These are phyloP conservation scores for Nephrotoma guestfalica DNA, from an alignment of 2,888 invertebrate genomes.

Conservation along the genomic window DNA sequence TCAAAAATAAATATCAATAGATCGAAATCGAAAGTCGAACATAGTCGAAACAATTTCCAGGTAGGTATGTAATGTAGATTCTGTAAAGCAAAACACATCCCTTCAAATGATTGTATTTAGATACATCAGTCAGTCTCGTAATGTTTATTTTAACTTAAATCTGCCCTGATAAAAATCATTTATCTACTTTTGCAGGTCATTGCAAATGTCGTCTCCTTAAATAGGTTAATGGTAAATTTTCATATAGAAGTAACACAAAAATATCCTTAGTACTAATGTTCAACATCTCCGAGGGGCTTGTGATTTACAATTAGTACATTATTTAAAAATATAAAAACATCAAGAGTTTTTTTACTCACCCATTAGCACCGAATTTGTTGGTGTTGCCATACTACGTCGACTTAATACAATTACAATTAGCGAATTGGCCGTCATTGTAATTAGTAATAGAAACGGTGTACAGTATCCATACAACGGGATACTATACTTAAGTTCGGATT, in stretches of 20 bases:
- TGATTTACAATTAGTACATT: neutral
- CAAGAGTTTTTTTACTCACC: constrained; percentile 28
- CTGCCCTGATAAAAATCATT: too few relatives aligned
- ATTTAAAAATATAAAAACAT: too few relatives aligned
- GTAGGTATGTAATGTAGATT: too few relatives aligned
- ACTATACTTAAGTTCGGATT: constrained; percentile 26
- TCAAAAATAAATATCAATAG: too few relatives aligned
- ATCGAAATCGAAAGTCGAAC: too few relatives aligned
- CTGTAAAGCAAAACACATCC: too few relatives aligned
- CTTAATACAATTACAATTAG: constrained; percentile 81
- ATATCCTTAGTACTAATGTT: neutral
- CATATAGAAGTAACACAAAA: neutral
- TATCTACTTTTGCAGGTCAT: too few relatives aligned
- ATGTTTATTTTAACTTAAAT: too few relatives aligned
- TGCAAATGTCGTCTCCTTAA: neutral
- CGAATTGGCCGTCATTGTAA: constrained; percentile 83
- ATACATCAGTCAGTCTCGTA: too few relatives aligned
- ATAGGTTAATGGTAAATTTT: neutral
- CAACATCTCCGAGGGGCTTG: neutral
- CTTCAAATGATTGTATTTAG: too few relatives aligned
- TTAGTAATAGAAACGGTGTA: constrained; percentile 66
- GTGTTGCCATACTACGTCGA: constrained; percentile 76
- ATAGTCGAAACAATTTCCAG: too few relatives aligned
- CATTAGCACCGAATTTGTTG: constrained; percentile 83
- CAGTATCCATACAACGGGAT: constrained; percentile 29